phyloP scores from a whole-genome alignment of 2,797 vertebrate genomes.

The Octomys mimax region DNA sequence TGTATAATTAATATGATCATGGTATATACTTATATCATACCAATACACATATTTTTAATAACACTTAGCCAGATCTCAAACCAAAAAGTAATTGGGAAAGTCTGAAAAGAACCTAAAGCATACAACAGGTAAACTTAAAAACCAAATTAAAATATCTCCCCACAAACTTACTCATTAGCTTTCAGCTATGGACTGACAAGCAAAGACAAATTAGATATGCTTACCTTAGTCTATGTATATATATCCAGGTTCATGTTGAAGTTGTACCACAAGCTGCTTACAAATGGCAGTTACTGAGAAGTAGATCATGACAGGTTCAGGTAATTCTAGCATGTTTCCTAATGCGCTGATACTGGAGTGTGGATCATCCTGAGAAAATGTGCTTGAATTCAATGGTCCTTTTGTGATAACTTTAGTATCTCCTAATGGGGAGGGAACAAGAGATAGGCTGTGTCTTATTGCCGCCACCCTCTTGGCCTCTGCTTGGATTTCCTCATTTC shows the following conservation, averaged over 20 bases:
- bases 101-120: constrained; percentile 48
- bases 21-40: too few relatives aligned
- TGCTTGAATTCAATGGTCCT: constrained; percentile 82
- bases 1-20: too few relatives aligned
- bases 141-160: constrained; percentile 64
- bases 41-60: background rate
- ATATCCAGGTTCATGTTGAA: constrained; percentile 75
- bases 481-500: constrained; percentile 83
- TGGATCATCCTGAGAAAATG: constrained; percentile 85
- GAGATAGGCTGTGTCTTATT: constrained; percentile 77
- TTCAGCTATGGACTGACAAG: constrained; percentile 63
- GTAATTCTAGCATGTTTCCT: constrained; percentile 86
- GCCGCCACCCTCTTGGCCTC: constrained; percentile 80
- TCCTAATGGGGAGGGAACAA: constrained; percentile 79
- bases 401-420: constrained; percentile 75
- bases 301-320: constrained; percentile 84
- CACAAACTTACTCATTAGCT: constrained; percentile 1
- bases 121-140: constrained; percentile 56
- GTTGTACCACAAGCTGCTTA: constrained; percentile 87
- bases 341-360: constrained; percentile 81
- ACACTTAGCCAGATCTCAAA: constrained; percentile 25
- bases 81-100: constrained; percentile 37
- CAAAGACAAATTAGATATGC: constrained; percentile 60
- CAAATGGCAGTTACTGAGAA: constrained; percentile 86
- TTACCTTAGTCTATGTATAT: constrained; percentile 72